A percentile compares a stretch with the other conserved stretches of the same genome.
phyloP scores from a whole-genome alignment of 1,140 invertebrate genomes.

The Sinella curviseta region DNA sequence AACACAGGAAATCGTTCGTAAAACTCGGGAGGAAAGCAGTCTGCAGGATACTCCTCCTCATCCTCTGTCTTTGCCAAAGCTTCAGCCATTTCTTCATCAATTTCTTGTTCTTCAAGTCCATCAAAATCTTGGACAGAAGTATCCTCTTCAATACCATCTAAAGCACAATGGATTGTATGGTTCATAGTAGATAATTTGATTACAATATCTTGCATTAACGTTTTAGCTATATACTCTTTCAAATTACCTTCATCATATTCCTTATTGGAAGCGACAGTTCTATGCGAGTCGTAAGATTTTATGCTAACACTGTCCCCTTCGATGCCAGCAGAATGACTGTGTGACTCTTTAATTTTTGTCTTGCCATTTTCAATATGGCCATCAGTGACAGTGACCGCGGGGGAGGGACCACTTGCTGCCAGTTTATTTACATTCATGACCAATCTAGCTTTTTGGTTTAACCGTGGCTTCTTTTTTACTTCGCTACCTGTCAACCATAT shows the following conservation, averaged over 20 bases:
- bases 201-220: neutral
- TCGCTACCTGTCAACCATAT: slow-evolving; percentile 62
- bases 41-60: slow-evolving; percentile 77
- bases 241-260: slow-evolving; percentile 5
- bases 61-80: slow-evolving; percentile 35
- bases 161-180: slow-evolving; percentile 25
- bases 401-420: neutral
- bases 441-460: slow-evolving; percentile 29
- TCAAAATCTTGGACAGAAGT: slow-evolving; percentile 66
- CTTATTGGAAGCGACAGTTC: slow-evolving; percentile 51
- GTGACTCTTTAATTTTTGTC: neutral
- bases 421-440: slow-evolving; percentile 47
- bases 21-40: slow-evolving; percentile 87
- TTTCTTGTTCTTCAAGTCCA: slow-evolving; percentile 56
- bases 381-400: neutral
- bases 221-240: neutral
- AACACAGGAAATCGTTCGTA: slow-evolving; percentile 83
- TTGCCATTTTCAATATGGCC: neutral
- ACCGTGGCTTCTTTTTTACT: neutral
- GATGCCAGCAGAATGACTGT: neutral
- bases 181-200: slow-evolving; percentile 22
- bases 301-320: slow-evolving; percentile 66
- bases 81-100: slow-evolving; percentile 58
- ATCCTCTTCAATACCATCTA: slow-evolving; percentile 22
- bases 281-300: slow-evolving; percentile 89